phyloP scores from a whole-genome alignment of 2,888 invertebrate species.

The Plagiodera versicolora region DNA sequence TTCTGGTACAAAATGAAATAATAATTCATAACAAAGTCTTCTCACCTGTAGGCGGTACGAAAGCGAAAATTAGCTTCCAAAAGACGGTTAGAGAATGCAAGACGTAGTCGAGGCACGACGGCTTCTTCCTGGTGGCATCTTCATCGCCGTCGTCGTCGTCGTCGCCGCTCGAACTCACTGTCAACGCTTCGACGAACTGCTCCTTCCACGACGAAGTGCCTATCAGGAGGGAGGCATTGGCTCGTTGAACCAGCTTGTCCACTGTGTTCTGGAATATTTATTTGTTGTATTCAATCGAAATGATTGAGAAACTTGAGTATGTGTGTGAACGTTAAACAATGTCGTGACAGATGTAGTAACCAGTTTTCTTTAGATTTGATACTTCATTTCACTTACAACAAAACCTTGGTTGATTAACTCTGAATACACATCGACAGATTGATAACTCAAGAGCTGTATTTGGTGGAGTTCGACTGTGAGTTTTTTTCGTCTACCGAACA shows the following conservation, averaged over 20 bases:
- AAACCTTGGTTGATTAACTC: too few species aligned
- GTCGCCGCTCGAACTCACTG: slow-evolving; percentile 84
- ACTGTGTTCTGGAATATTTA: slow-evolving; percentile 80
- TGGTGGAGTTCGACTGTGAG: too few species aligned
- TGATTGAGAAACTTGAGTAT: too few species aligned
- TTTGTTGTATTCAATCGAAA: too few species aligned
- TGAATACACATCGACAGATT: too few species aligned
- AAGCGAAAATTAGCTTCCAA: slow-evolving; percentile 98
- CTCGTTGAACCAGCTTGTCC: slow-evolving; percentile 96
- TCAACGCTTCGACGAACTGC: slow-evolving; percentile 95
- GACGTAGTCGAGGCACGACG: slow-evolving; percentile 89
- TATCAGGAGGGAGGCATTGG: slow-evolving; percentile 90
- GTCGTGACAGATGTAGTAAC: too few species aligned
- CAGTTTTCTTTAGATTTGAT: too few species aligned
- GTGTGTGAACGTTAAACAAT: too few species aligned
- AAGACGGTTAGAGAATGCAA: slow-evolving; percentile 95
- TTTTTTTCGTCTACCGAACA: too few species aligned
- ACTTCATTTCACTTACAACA: too few species aligned
- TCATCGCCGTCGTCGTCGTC: slow-evolving; percentile 64
- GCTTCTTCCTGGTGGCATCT: slow-evolving; percentile 65
- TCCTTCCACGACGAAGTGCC: slow-evolving; percentile 99
- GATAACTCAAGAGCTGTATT: too few species aligned
- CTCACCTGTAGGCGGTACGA: slow-evolving; percentile 96
- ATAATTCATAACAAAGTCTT: slow-evolving; percentile 9
- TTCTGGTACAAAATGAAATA: too few species aligned